Percentiles rank a stretch among this genome's conserved stretches.
Evolutionary conservation across 1,140 invertebrate genomes (phyloP).

Genomic region (Campoletis sonorensis): DNA sequence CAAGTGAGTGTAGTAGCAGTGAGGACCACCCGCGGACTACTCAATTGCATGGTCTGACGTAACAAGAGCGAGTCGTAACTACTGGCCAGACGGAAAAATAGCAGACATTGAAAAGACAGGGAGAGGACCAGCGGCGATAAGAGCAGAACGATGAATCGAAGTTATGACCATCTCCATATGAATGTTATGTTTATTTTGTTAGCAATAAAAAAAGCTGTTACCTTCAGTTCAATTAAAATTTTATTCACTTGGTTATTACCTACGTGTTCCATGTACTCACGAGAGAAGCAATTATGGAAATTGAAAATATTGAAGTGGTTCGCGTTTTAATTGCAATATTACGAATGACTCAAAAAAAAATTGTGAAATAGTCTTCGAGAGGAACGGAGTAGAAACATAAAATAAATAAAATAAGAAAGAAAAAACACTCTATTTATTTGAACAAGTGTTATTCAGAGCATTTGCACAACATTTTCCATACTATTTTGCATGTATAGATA

Average conservation of each 20-base stretch:
- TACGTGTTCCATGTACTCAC: no score
- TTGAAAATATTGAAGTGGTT: no score
- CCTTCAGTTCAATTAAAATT: background rate
- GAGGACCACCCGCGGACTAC: constrained; percentile 26
- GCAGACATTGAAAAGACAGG: background rate
- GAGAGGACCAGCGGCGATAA: background rate
- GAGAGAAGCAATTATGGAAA: no score
- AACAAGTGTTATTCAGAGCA: no score
- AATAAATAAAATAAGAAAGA: no score
- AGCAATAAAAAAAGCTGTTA: background rate
- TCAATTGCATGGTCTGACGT: constrained; percentile 41
- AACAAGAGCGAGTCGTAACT: constrained; percentile 39
- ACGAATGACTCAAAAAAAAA: no score
- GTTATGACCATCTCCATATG: background rate
- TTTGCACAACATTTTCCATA: no score
- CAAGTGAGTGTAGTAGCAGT: constrained; percentile 30
- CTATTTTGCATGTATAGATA: no score
- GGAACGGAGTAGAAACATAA: no score
- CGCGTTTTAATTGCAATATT: no score
- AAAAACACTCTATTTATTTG: no score
- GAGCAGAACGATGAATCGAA: constrained; percentile 6
- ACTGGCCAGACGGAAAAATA: background rate
- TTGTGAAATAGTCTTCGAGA: no score
- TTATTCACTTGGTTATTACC: background rate
- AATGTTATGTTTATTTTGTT: background rate